Conservation (phyloP, 2,113 vertebrate genomes). For the Spea bombifrons region DNA sequence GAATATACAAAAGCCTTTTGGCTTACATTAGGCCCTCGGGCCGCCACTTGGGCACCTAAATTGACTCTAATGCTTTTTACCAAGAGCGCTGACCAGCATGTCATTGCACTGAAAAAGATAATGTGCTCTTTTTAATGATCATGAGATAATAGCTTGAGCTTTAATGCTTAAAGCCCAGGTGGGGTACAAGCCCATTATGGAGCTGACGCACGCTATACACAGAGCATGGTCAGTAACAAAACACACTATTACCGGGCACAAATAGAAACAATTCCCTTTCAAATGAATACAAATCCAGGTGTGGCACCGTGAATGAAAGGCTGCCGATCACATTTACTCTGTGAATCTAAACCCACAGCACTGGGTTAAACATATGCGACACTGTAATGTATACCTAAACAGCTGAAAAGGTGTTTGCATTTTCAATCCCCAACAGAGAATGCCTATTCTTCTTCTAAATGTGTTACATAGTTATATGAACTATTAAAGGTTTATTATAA, state of each 20-base stretch:
- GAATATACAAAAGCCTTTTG: background rate
- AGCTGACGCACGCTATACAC: constrained; percentile 23
- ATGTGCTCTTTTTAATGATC: constrained; percentile 7
- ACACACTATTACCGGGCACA: background rate
- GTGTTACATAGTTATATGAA: no score
- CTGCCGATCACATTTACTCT: no score
- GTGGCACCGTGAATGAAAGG: no score
- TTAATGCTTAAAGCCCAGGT: constrained; percentile 27
- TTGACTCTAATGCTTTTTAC: background rate
- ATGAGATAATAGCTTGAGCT: constrained; percentile 14
- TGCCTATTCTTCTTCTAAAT: no score
- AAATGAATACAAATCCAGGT: no score
- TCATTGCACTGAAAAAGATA: background rate
- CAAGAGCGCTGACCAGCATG: background rate
- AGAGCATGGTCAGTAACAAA: constrained; percentile 1
- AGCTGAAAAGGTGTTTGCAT: no score
- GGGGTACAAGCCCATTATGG: constrained; percentile 7
- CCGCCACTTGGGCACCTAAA: background rate
- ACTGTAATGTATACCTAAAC: no score
- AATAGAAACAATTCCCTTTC: no score
- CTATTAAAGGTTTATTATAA: no score
- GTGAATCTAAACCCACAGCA: no score
- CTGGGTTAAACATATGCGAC: no score
- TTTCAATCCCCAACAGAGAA: no score
- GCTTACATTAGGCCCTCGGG: background rate